phyloP scores from a whole-genome alignment of 2,797 vertebrate genomes.

The Pangasius krempfi region DNA sequence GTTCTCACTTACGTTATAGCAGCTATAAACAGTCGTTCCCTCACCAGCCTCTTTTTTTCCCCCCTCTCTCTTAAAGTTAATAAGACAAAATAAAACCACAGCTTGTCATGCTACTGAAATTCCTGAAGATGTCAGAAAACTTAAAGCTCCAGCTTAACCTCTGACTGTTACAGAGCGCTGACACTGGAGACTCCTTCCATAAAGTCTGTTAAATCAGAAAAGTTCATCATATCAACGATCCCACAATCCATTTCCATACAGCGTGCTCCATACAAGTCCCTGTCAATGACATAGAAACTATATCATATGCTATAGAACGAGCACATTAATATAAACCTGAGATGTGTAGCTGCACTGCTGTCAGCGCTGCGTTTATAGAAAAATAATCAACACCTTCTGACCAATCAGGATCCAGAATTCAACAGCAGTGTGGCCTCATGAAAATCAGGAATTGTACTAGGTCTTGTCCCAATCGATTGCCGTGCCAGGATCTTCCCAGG shows the following conservation, averaged over 20 bases:
- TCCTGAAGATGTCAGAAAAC: background rate
- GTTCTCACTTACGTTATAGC: too few relatives aligned
- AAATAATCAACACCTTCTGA: background rate
- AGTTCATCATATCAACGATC: background rate
- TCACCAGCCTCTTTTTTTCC: background rate
- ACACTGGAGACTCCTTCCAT: background rate
- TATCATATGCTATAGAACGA: background rate
- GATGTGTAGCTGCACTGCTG: background rate
- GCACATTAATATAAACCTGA: background rate
- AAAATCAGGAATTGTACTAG: background rate
- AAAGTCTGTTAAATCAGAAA: background rate
- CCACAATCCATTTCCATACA: too few relatives aligned
- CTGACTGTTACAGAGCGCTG: background rate
- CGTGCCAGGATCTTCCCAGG: background rate
- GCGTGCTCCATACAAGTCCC: too few relatives aligned
- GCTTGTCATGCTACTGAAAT: background rate
- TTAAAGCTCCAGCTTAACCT: background rate
- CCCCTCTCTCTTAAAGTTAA: background rate
- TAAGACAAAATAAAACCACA: background rate
- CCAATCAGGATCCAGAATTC: conserved; percentile 2
- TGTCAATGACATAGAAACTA: too few relatives aligned
- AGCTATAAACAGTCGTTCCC: too few relatives aligned
- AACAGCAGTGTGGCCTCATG: background rate
- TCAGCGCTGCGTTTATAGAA: background rate
- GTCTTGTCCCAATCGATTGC: background rate